Conservation (phyloP, 2,888 invertebrate species). For the Agonopterix heracliana region DNA sequence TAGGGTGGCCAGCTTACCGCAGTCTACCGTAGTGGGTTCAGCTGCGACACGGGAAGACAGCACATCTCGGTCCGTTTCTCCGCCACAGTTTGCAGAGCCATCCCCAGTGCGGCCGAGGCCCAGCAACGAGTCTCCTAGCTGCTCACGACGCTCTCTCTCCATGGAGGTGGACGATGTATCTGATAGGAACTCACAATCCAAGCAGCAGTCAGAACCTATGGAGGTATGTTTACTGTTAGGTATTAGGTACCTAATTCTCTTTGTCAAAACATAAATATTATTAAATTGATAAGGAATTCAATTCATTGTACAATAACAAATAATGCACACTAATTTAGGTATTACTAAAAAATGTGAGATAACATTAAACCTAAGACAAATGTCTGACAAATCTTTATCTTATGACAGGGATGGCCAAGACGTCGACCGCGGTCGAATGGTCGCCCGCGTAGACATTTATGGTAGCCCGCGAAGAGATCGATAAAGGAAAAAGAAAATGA, state of each 20-base stretch:
- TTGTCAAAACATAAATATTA: not conserved
- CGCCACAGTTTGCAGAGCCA: slow-evolving; percentile 67
- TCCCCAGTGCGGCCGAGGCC: slow-evolving; percentile 55
- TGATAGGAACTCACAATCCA: slow-evolving; percentile 63
- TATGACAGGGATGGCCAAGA: too few relatives aligned
- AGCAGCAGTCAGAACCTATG: slow-evolving; percentile 62
- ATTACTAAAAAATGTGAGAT: too few relatives aligned
- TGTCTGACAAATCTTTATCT: too few relatives aligned
- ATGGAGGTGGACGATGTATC: slow-evolving; percentile 71
- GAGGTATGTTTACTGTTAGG: slow-evolving; percentile 45
- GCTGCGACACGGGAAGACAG: slow-evolving; percentile 58
- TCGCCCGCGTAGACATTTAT: too few relatives aligned
- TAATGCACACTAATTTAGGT: too few relatives aligned
- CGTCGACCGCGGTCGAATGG: too few relatives aligned
- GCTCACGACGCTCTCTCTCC: slow-evolving; percentile 62
- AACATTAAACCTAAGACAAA: too few relatives aligned
- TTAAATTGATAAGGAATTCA: too few relatives aligned
- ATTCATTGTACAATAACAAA: too few relatives aligned
- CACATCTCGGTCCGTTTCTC: slow-evolving; percentile 63
- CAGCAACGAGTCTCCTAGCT: slow-evolving; percentile 62
- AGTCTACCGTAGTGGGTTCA: slow-evolving; percentile 48
- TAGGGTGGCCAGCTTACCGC: slow-evolving; percentile 55
- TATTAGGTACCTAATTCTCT: slow-evolving; percentile 10
- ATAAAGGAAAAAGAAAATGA: too few relatives aligned
- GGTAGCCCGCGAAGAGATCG: too few relatives aligned